Conservation (phyloP, 2,797 vertebrate genomes). For the Notamacropus eugenii region DNA sequence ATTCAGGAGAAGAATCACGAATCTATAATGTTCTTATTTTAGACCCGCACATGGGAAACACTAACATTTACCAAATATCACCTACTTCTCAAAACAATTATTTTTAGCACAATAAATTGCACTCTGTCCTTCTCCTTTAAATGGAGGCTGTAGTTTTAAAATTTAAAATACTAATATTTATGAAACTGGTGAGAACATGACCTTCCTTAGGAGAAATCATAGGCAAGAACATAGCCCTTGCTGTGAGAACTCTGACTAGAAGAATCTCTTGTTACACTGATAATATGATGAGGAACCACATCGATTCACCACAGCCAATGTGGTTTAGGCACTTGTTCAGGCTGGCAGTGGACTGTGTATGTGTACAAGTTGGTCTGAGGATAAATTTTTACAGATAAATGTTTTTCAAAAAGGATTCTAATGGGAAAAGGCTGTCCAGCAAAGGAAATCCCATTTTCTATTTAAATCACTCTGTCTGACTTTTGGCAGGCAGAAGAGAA, state of each 20-base stretch:
- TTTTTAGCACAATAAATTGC: neutral
- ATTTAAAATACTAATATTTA: constrained; percentile 32
- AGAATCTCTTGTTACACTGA: neutral
- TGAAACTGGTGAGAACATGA: neutral
- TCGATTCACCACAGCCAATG: rapidly evolving
- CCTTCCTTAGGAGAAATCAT: constrained; percentile 1
- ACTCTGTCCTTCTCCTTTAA: neutral
- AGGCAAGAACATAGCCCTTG: neutral
- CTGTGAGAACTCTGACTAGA: neutral
- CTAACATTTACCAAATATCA: neutral
- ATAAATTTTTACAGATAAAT: neutral
- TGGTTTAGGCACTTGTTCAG: constrained; percentile 33
- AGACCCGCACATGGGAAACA: neutral
- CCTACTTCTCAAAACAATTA: neutral
- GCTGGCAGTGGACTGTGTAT: neutral
- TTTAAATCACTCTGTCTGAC: constrained; percentile 39
- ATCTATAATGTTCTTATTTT: neutral
- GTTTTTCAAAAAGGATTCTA: constrained; percentile 37
- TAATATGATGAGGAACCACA: neutral
- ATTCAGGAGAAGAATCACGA: constrained; percentile 7
- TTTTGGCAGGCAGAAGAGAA: constrained; percentile 8
- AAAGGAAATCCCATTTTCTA: constrained; percentile 47
- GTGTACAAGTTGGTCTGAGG: neutral
- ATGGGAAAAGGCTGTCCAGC: constrained; percentile 51
- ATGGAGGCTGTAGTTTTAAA: constrained; percentile 9